Evolutionary conservation across 2,797 vertebrate species (phyloP).

Genomic region (Buceros bicornis): DNA sequence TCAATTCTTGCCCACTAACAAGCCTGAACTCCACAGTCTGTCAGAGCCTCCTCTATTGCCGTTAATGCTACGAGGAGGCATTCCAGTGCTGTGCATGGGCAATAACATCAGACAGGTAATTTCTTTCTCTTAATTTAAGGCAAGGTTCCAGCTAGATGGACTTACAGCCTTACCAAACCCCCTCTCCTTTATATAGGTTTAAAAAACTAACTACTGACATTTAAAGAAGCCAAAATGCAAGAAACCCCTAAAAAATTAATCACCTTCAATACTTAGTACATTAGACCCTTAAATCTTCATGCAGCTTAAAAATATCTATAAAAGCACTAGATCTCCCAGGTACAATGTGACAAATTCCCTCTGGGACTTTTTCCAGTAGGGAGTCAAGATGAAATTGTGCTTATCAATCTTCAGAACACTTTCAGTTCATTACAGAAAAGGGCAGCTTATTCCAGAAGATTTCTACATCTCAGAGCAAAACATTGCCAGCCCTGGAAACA

Average conservation of each 20-base stretch:
- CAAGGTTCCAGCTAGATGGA: neutral
- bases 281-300: neutral
- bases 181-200: neutral
- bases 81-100: neutral
- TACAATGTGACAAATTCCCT: neutral
- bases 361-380: neutral
- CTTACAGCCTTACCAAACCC: neutral
- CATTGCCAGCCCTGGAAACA: neutral
- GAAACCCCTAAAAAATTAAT: constrained; percentile 1
- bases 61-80: neutral
- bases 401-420: constrained; percentile 28
- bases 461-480: neutral
- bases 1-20: neutral
- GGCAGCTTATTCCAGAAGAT: neutral
- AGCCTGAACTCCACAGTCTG: neutral
- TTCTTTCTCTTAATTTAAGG: constrained; percentile 2
- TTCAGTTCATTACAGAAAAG: neutral
- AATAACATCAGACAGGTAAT: neutral
- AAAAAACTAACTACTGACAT: neutral
- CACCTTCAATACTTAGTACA: neutral
- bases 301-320: neutral
- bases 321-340: neutral
- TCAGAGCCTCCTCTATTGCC: neutral
- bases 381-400: neutral
- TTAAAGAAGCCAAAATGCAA: neutral